These are phyloP conservation scores for Anniella stebbinsi DNA, from an alignment of 2,797 vertebrate genomes.

Conservation along the genomic window DNA sequence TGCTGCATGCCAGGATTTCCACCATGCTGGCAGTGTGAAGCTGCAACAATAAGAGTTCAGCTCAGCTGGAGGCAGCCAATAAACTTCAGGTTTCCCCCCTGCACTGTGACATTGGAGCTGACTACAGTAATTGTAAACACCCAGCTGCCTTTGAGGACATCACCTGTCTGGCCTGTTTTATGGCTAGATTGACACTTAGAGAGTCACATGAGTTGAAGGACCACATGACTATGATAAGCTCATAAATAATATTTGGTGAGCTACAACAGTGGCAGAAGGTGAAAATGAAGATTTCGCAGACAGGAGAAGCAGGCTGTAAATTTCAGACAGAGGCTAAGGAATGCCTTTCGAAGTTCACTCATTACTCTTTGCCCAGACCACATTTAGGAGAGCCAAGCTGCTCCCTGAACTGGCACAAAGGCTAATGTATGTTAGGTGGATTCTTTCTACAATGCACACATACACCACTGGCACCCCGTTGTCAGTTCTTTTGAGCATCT, in stretches of 20 bases:
- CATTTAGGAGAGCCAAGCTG: neutral
- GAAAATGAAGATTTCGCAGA: conserved; percentile 52
- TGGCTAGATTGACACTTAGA: conserved; percentile 58
- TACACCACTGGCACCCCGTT: neutral
- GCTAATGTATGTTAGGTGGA: neutral
- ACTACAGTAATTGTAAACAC: neutral
- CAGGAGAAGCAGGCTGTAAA: conserved; percentile 39
- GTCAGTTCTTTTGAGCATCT: neutral
- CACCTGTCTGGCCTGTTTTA: conserved; percentile 65
- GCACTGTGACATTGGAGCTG: neutral
- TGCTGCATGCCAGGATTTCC: conserved; percentile 14
- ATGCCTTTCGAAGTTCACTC: neutral
- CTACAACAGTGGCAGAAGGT: conserved; percentile 21
- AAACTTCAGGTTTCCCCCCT: neutral
- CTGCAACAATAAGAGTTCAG: neutral
- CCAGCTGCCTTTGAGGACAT: neutral
- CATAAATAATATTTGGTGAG: conserved; percentile 64
- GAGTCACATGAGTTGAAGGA: conserved; percentile 48
- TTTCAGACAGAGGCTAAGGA: conserved; percentile 32
- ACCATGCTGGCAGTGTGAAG: neutral
- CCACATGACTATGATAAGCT: conserved; percentile 41
- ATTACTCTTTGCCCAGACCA: neutral
- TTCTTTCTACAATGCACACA: neutral
- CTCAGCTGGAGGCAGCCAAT: neutral
- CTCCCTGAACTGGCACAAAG: neutral